A percentile compares a stretch with the other conserved stretches of the same genome.
These are phyloP conservation scores for Anagrus nilaparvatae DNA, from an alignment of 1,140 invertebrate species.

Conservation along the genomic window DNA sequence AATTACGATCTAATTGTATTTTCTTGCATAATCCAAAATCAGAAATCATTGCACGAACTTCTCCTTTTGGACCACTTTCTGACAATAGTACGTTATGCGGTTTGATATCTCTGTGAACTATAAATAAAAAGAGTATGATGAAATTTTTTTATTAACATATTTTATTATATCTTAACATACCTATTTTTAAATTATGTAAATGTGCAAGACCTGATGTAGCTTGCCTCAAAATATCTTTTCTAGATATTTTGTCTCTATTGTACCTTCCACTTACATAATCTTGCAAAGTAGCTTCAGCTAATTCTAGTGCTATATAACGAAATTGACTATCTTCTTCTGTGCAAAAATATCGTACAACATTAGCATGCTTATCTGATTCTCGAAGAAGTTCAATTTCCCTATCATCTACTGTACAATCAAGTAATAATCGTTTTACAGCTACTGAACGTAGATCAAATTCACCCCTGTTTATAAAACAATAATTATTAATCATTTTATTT, in stretches of 20 bases:
- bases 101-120: conserved; percentile 96
- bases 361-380: conserved; percentile 91
- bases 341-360: conserved; percentile 91
- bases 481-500: background rate
- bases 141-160: too few species aligned
- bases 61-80: conserved; percentile 57
- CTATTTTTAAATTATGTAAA: conserved; percentile 91
- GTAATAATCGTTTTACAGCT: conserved; percentile 92
- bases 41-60: conserved; percentile 90
- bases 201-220: conserved; percentile 84
- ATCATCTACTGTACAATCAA: conserved; percentile 91
- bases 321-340: conserved; percentile 80
- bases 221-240: conserved; percentile 68
- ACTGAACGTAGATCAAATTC: conserved; percentile 87
- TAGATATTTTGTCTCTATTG: conserved; percentile 48
- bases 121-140: conserved; percentile 23
- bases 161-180: conserved; percentile 45
- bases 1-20: conserved; percentile 76
- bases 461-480: conserved; percentile 52
- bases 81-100: conserved; percentile 95
- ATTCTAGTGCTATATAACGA: conserved; percentile 92
- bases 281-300: conserved; percentile 88
- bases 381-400: conserved; percentile 89
- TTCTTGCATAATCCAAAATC: conserved; percentile 99
- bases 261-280: conserved; percentile 79